Evolutionary conservation across 2,113 vertebrate species (phyloP).

Genomic region (Crotalus horridus): DNA sequence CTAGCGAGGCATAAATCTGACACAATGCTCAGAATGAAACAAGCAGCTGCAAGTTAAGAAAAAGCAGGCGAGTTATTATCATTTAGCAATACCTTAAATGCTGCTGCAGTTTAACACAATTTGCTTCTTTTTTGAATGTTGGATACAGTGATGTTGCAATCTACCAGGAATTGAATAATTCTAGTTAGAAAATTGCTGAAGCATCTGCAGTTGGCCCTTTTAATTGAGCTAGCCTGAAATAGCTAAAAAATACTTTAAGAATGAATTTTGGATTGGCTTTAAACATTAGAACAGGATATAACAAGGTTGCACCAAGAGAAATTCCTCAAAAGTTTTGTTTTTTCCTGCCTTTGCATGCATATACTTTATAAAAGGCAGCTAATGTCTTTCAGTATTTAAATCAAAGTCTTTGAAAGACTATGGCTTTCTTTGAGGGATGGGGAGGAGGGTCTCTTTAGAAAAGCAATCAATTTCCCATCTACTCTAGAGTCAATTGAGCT

Average conservation of each 20-base stretch:
- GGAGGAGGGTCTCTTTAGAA: conserved; percentile 40
- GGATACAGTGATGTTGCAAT: not conserved
- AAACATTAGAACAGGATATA: conserved; percentile 18
- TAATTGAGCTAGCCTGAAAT: not conserved
- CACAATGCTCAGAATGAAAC: accelerated
- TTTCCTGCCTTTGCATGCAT: conserved; percentile 6
- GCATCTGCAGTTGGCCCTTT: not conserved
- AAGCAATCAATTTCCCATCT: conserved; percentile 56
- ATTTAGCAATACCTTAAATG: not conserved
- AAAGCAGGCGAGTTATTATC: not conserved
- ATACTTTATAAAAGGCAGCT: conserved; percentile 44
- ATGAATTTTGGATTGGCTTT: conserved; percentile 28
- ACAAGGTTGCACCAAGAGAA: not conserved
- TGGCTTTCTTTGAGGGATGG: conserved; percentile 54
- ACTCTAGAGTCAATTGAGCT: conserved; percentile 39
- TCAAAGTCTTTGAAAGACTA: conserved; percentile 42
- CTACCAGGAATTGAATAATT: accelerated
- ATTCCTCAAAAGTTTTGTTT: not conserved
- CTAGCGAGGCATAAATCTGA: conserved; percentile 35
- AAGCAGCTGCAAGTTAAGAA: conserved; percentile 14
- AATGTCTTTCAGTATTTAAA: conserved; percentile 61
- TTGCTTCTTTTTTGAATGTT: not conserved
- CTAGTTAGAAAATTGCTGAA: conserved; percentile 21
- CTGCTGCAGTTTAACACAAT: not conserved
- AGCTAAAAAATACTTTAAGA: not conserved